Conservation (phyloP, 2,113 vertebrate species). For the Coregonus clupeaformis region DNA sequence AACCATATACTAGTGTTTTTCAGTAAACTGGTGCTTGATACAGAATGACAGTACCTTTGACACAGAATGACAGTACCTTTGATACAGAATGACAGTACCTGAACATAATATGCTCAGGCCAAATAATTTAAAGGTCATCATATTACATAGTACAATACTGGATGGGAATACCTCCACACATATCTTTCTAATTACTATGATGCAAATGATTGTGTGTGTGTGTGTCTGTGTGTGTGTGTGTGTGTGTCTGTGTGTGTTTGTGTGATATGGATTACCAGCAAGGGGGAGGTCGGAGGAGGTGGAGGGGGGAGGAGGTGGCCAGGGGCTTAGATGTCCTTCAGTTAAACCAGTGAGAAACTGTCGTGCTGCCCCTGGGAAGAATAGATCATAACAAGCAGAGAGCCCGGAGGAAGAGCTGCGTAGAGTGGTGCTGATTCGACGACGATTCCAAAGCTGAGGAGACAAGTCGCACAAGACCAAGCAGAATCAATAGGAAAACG, state of each 20-base stretch:
- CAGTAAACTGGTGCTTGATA: background rate
- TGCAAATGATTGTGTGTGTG: background rate
- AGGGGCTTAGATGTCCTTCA: constrained; percentile 67
- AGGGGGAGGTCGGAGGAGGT: constrained; percentile 39
- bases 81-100: constrained; percentile 4
- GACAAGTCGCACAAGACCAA: constrained; percentile 7
- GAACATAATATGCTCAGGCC: constrained; percentile 39
- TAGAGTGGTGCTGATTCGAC: constrained; percentile 1
- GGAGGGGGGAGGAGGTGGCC: constrained; percentile 44
- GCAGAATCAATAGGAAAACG: constrained; percentile 31
- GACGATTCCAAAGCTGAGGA: background rate
- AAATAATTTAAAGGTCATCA: background rate
- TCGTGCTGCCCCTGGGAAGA: constrained; percentile 46
- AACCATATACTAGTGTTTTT: background rate
- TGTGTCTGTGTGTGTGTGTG: background rate
- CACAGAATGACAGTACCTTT: background rate
- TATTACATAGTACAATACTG: background rate
- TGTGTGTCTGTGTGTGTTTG: constrained; percentile 1
- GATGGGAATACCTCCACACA: too few species aligned
- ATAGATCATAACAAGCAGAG: constrained; percentile 48
- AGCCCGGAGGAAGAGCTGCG: constrained; percentile 22
- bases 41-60: background rate
- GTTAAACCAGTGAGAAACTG: constrained; percentile 66
- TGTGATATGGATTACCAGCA: background rate
- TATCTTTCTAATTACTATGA: too few species aligned